Percentiles rank a stretch among this genome's conserved stretches.
Conservation (phyloP, 1,140 invertebrate species). For the Procambarus clarkii region DNA sequence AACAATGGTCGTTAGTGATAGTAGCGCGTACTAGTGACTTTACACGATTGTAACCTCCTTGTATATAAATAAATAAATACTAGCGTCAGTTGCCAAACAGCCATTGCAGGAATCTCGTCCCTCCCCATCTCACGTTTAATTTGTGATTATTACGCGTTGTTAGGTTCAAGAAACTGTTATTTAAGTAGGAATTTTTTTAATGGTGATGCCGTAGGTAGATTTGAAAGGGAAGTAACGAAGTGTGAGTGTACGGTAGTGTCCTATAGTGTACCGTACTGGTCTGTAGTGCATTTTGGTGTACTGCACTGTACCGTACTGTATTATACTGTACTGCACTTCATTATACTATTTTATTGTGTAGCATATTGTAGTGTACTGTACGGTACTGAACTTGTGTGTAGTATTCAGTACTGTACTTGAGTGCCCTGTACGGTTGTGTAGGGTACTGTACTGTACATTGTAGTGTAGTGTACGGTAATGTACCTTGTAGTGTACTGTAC, state of each 20-base stretch:
- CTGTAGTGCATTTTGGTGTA: neutral
- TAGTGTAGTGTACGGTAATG: constrained; percentile 56
- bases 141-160: too few relatives aligned
- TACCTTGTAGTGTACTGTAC: neutral
- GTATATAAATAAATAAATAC: too few relatives aligned
- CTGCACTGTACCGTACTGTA: constrained; percentile 31
- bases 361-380: constrained; percentile 66
- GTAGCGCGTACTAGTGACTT: too few relatives aligned
- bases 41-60: too few relatives aligned
- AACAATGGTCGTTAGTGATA: too few relatives aligned
- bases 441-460: constrained; percentile 63
- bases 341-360: constrained; percentile 38
- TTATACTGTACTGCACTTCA: constrained; percentile 65
- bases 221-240: too few relatives aligned
- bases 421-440: constrained; percentile 70
- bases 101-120: too few relatives aligned
- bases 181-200: too few relatives aligned
- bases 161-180: too few relatives aligned
- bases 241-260: neutral
- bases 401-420: constrained; percentile 50
- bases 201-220: too few relatives aligned
- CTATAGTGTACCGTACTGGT: neutral
- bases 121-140: too few relatives aligned
- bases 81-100: too few relatives aligned
- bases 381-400: neutral